phyloP scores from a whole-genome alignment of 2,888 invertebrate genomes.

The Acronicta leporina region DNA sequence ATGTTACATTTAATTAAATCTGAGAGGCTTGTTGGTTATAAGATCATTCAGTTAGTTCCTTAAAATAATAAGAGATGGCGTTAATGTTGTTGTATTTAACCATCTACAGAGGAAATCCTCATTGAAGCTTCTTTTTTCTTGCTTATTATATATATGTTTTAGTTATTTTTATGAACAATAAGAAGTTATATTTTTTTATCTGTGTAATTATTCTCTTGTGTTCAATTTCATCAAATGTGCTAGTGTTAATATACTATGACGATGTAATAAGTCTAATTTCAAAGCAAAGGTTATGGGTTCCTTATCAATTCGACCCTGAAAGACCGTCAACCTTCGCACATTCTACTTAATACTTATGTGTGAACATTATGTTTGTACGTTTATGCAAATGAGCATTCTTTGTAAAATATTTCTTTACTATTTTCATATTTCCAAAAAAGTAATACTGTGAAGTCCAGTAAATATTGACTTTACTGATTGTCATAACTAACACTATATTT shows the following conservation, averaged over 20 bases:
- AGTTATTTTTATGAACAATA: background rate
- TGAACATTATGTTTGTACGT: conserved; percentile 57
- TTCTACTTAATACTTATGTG: conserved; percentile 71
- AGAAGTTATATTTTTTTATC: no score
- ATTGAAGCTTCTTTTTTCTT: background rate
- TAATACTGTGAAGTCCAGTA: conserved; percentile 10
- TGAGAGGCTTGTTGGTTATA: conserved; percentile 8
- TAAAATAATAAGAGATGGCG: conserved; percentile 36
- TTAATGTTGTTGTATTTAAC: background rate
- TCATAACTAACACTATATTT: background rate
- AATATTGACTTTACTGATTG: background rate
- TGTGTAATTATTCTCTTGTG: background rate
- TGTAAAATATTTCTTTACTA: conserved; percentile 22
- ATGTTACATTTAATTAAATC: conserved; percentile 38
- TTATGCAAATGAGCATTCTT: conserved; percentile 45
- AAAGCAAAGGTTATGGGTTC: conserved; percentile 53
- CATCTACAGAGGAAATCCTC: no score
- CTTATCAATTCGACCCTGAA: conserved; percentile 73
- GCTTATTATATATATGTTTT: background rate
- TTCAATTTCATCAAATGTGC: conserved; percentile 10
- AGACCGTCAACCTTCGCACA: conserved; percentile 72
- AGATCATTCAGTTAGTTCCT: conserved; percentile 21
- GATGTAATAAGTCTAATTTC: conserved; percentile 52
- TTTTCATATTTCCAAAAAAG: conserved; percentile 28
- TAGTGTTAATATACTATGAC: conserved; percentile 24